These are phyloP conservation scores for Ichneumoninae sp. DNA, from an alignment of 2,888 invertebrate genomes.

Conservation along the genomic window DNA sequence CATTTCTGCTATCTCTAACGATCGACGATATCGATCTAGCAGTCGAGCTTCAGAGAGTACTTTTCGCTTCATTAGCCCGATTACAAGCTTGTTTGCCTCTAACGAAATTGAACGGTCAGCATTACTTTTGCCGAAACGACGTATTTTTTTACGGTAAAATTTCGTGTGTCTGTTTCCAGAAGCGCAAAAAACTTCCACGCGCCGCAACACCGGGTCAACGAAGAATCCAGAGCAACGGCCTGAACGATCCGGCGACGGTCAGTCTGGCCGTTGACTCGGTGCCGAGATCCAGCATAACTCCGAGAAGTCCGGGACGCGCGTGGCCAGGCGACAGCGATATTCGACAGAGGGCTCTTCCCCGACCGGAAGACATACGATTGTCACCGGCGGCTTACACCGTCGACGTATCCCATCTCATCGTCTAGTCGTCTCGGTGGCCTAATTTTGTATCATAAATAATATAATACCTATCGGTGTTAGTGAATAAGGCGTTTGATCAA, in stretches of 20 bases:
- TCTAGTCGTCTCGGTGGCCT: slow-evolving; percentile 84
- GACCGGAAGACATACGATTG: slow-evolving; percentile 83
- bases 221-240: slow-evolving; percentile 91
- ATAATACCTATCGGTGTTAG: slow-evolving; percentile 59
- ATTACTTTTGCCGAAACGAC: background rate
- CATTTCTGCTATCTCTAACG: background rate
- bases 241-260: slow-evolving; percentile 92
- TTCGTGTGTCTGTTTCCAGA: slow-evolving; percentile 87
- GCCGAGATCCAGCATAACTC: slow-evolving; percentile 79
- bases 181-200: slow-evolving; percentile 92
- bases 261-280: slow-evolving; percentile 91
- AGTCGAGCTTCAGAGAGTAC: slow-evolving; percentile 27
- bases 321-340: slow-evolving; percentile 89
- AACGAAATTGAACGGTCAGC: background rate
- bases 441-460: slow-evolving; percentile 52
- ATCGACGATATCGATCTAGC: slow-evolving; percentile 23
- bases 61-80: slow-evolving; percentile 35
- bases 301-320: slow-evolving; percentile 88
- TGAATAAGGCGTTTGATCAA: slow-evolving; percentile 32
- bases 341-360: slow-evolving; percentile 87
- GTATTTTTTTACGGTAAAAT: background rate
- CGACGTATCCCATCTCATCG: slow-evolving; percentile 92
- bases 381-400: slow-evolving; percentile 91
- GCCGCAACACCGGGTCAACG: slow-evolving; percentile 90
- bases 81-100: slow-evolving; percentile 34